Base-by-base conservation (phyloP, 2,797 vertebrate species). In the Merluccius polli region DNA sequence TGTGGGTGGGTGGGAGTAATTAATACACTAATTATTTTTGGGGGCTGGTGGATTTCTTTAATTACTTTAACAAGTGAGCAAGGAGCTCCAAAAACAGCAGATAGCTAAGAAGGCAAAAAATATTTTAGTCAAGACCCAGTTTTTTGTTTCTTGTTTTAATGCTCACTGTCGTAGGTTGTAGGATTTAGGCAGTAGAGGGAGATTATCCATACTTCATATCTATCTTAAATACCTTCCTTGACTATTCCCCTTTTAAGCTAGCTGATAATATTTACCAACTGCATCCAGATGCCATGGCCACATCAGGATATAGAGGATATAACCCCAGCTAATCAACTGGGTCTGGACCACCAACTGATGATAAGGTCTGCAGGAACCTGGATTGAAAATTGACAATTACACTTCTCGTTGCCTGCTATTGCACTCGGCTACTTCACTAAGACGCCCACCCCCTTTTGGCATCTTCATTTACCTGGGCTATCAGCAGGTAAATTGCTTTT, bases 401-500 rank as follows among this genome's bases (percentile, higher is more conserved):
- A 83, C 83, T 41, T 83, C 72, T 84, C 74, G 69, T 81, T 84
- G 85, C 77, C 72, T 83, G 68, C 79, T 44, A 69, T 67, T 83
- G 75, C 78, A 35, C 8, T 74, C 10, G 27, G 31, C 65, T 27
- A 76, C 72, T 63, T 74, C 81, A 81, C 85, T 75, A 76, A 77
- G 77, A 79, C 70, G 78, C 73, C 75, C 76, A 78, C 70, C 35
- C 70, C 32, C 77, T 75, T 75, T 36, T 13, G 30, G 44, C 78
- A 24, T 74, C 77, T 73, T 85, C 73, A 79, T 82, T 81, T 83
- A 73, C 74, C 78, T 77, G 82, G 75, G 78, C 83, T 79, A 83
- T 89, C 83, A 84, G 81, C 83, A 85, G 77, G 81, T 85, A 86
- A 89, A 87, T 89, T 87, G 84, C 76, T 79, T 89, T 74, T 65